Evolutionary conservation across 92 coral and sea anemone species (phyloP), one percentile per base, ranked within the genome.

Genomic region (Palythoa caribaeorum): DNA sequence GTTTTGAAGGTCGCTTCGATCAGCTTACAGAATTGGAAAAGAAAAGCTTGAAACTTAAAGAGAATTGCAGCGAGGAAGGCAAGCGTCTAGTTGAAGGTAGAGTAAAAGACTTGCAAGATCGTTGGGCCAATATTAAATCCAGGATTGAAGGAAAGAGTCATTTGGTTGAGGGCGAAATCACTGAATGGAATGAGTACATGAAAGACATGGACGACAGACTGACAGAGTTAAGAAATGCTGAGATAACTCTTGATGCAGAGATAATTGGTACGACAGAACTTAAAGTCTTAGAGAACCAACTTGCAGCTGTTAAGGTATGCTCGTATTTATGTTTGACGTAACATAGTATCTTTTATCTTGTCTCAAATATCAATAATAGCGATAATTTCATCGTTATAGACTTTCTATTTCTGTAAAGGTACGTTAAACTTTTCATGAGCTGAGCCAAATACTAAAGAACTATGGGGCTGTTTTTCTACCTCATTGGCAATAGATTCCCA

Each of bases 1-100:
- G 98, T 72, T 95, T 95, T 78, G 98, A 95, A 78, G 96, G 98
- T 37, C 94, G 92, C 51, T 88, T 95, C 86, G 78, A 91, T 48
- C 92, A 94, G 38, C 73, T 93, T 5, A 80, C 93, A 15, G 92
- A 93, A 6, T 96, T 92, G 39, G 92, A 85, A 65, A 93, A 81
- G 55, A 92, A 84, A 73, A 92, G 96, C 44, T 65, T 91, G 35
- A 91, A 90, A 65, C 93, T 95, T 19, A 94, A 94, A 16, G 96
- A 93, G 40, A 88, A 93, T 63, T 93, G 96, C 89, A 95, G 94
- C 90, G 90, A 94, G 77, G 96, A 91, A 50, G 96, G 98, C 11
- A 85, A 93, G 38, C 74, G 85, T 16, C 65, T 90, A 8, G 90
- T 95, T 76, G 94, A 93, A 62, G 92, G 88, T 1, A 95, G 92